Evolutionary conservation across 1,140 invertebrate species (phyloP), one percentile per base, ranked within the genome.

Genomic region (Melitaea cinxia): DNA sequence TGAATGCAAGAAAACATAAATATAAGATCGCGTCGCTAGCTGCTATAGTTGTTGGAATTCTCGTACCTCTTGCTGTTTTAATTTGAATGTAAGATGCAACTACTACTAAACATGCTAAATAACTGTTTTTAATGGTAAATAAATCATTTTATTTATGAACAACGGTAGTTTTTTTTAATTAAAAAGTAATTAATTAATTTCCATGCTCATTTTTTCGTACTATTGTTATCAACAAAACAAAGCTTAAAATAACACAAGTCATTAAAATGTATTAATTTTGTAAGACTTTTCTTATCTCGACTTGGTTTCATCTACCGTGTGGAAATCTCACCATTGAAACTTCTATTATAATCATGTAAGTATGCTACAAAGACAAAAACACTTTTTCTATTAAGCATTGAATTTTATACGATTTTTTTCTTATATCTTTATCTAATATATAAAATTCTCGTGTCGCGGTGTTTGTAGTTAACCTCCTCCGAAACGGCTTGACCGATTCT

Each of bases 11-110:
- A 33, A 83, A 80, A 28, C 80, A 88, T 45, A 89, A 82, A 53
- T 88, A 83, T 60, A 90, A 87, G 47, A 84, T 91, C 47, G 86
- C 78, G 4, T 88, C 88, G 0, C 14, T 83, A 0, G 84, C 85
- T 0, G 86, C 83, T 0, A 68, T 89, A 0, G 54, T 82, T 0
- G 80, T 88, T 0, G 83, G 85, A 7, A 59, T 90, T 33, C 45
- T 91, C 1, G 78, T 91, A 4, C 86, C 88, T 1, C 61, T 89
- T n/a, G 80, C 72, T 23, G 76, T 88, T 26, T 52, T 88, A 70
- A 75, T 82, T 55, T 54, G 42, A 47, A 23, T 23, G 4, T 47
- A 47, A 47, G 42, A 3, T 3, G 14, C 9, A 21, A 12, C 12
- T 47, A n/a, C 21, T 7, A 2, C 19, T 23, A 39, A 33, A 33